phyloP scores from a whole-genome alignment of 2,113 vertebrate genomes.

The Tyto alba region DNA sequence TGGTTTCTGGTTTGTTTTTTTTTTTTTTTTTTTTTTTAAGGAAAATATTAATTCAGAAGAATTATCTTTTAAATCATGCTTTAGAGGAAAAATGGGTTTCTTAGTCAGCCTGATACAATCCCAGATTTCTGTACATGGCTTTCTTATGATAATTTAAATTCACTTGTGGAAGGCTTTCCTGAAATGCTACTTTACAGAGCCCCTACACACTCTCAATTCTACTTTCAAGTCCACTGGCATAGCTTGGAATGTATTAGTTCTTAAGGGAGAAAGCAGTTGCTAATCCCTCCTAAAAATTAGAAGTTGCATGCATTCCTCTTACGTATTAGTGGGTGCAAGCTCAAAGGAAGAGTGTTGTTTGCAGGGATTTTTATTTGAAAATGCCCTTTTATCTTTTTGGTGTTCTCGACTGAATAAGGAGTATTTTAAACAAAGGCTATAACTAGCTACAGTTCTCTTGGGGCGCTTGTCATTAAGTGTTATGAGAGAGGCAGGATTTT shows the following conservation, averaged over 20 bases:
- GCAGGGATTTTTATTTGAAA: background rate
- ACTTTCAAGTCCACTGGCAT: background rate
- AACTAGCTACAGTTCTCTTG: background rate
- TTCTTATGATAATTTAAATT: background rate
- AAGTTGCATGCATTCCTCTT: background rate
- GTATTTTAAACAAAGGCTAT: background rate
- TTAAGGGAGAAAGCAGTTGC: background rate
- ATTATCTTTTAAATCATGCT: background rate
- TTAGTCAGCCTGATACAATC: background rate
- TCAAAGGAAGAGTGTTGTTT: background rate
- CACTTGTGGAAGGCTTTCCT: background rate
- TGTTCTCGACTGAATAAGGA: background rate
- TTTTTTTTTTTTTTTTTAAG: background rate
- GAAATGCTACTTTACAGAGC: background rate
- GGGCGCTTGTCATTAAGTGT: background rate
- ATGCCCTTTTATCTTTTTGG: background rate
- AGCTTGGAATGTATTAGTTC: background rate
- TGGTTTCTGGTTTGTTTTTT: too few species aligned
- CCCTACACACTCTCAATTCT: background rate
- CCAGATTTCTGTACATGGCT: background rate
- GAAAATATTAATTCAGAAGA: background rate
- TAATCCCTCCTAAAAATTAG: background rate
- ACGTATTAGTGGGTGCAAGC: background rate
- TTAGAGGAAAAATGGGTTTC: background rate
- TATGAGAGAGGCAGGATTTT: background rate